Evolutionary conservation across 2,113 vertebrate species (phyloP), one percentile per base, ranked within the genome.

Genomic region (Otis tarda): DNA sequence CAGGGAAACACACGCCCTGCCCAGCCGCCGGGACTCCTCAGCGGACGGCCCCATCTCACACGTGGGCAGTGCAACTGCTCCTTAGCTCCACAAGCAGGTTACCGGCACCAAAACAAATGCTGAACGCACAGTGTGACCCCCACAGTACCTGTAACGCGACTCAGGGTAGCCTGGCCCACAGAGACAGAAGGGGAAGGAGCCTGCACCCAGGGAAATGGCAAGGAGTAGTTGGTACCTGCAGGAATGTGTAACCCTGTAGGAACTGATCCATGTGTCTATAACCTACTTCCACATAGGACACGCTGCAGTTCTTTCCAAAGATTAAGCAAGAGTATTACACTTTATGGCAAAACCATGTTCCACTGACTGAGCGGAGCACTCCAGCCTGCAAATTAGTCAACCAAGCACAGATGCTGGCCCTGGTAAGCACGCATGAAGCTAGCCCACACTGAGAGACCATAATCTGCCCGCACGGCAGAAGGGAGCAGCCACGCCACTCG

Each of bases 391-490:
- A 67, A 61, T 31, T 11, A 20, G 47, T 23, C 43, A 24, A 1
- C 9, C 4, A 70, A 69, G 63, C 2, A 7, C 50, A 70, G 70
- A 23, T 7, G 25, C 14, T 56, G 79, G 52, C 49, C 43, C 31
- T 0, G 2, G 56, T 41, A 59, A 73, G 19, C 1, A 2, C 3
- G 33, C 27, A 23, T 0, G 2, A 39, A 41, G 70, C 28, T 23
- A 22, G 69, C 20, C 27, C 64, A 15, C 0, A 2, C 33, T 7
- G 28, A 78, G 30, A 53, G 12, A 30, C 35, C 81, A 12, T 2
- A 8, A 33, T 2, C 77, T 70, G 78, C 30, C 19, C 4, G 0
- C 11, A 16, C 0, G 0, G 53, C 57, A 76, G 53, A 35, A 81
- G 13, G 24, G 12, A 56, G 43, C 1, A 0, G 57, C 53, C 2